phyloP scores from a whole-genome alignment of 2,113 vertebrate genomes.

The Anhinga anhinga region DNA sequence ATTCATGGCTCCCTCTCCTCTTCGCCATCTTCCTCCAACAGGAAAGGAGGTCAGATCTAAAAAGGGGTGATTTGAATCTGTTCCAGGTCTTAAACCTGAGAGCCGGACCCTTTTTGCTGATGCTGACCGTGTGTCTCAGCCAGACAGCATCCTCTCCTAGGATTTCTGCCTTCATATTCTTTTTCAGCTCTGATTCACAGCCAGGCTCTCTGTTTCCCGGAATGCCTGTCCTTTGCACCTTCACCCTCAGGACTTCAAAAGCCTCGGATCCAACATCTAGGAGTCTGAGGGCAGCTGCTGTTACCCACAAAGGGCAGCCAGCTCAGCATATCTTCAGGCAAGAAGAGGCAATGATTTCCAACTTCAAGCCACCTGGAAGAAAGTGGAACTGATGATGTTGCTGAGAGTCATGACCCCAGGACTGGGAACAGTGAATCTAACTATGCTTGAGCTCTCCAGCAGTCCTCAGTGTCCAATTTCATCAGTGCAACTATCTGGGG shows the following conservation, averaged over 20 bases:
- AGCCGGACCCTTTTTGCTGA: not conserved
- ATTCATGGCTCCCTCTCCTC: not conserved
- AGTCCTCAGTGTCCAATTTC: not conserved
- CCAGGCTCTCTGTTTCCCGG: not conserved
- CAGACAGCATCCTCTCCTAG: slow-evolving; percentile 12
- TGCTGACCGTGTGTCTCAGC: not conserved
- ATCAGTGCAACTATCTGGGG: not conserved
- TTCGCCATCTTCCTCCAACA: not conserved
- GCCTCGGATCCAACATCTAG: not conserved
- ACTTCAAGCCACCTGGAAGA: not conserved
- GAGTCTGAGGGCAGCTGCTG: not conserved
- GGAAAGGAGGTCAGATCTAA: slow-evolving; percentile 10
- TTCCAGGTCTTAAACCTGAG: slow-evolving; percentile 26
- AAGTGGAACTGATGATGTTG: slow-evolving; percentile 13
- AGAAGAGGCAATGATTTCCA: slow-evolving; percentile 13
- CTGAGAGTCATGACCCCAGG: not conserved
- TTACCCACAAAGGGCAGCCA: not conserved
- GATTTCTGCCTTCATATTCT: not conserved
- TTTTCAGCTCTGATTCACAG: not conserved
- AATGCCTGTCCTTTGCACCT: not conserved
- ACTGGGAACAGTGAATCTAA: not conserved
- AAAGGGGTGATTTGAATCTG: slow-evolving; percentile 18
- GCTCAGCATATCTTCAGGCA: not conserved
- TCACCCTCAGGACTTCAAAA: not conserved
- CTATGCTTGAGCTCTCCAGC: not conserved